Evolutionary conservation across 2,888 invertebrate genomes (phyloP).

Genomic region (Malacosoma neustria): DNA sequence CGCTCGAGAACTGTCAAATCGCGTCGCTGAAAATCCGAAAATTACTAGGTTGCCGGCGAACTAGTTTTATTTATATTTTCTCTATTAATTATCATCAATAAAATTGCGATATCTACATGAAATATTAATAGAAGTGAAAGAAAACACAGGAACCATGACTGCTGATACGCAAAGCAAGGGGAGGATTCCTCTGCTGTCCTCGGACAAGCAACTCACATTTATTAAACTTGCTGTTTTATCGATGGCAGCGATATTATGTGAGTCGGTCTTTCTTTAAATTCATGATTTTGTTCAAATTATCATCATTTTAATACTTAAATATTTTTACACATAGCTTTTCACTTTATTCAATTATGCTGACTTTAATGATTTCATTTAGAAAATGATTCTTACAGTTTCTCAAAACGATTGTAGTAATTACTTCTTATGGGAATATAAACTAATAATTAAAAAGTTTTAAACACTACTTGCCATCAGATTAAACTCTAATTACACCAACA

Average conservation of each 20-base stretch:
- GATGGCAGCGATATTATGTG: constrained; percentile 93
- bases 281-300: too few relatives aligned
- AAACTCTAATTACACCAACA: too few relatives aligned
- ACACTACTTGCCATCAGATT: too few relatives aligned
- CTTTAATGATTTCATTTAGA: too few relatives aligned
- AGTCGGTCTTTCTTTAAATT: constrained; percentile 51
- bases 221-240: constrained; percentile 89
- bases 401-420: too few relatives aligned
- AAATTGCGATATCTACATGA: constrained; percentile 22
- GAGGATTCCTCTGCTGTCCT: constrained; percentile 54
- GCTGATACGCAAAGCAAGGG: constrained; percentile 48
- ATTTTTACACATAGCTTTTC: too few relatives aligned
- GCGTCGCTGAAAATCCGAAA: constrained; percentile 26
- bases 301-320: too few relatives aligned
- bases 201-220: constrained; percentile 70
- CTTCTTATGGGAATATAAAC: too few relatives aligned
- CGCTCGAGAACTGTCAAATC: constrained; percentile 42
- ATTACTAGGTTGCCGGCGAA: constrained; percentile 57
- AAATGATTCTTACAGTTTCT: too few relatives aligned
- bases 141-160: constrained; percentile 31
- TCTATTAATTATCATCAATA: constrained; percentile 10
- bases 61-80: constrained; percentile 21
- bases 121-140: constrained; percentile 13
- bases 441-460: too few relatives aligned
- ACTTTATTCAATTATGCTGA: too few relatives aligned